Percentiles rank a stretch among this genome's conserved stretches.
These are phyloP conservation scores for Chymomyza amoena DNA, from an alignment of 2,888 invertebrate genomes.

Conservation along the genomic window DNA sequence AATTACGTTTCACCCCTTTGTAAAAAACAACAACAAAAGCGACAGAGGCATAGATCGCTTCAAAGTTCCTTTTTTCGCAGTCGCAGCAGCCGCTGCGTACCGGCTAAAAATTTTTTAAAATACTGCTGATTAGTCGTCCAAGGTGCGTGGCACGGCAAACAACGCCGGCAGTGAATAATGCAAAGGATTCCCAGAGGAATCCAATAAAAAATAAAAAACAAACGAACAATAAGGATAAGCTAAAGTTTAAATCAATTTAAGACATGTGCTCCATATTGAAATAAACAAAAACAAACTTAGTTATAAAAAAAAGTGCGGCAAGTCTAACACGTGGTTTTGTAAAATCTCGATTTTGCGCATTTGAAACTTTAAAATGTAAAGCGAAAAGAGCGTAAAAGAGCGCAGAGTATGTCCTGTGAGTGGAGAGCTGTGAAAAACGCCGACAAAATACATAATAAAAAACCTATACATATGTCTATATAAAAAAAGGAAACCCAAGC, in stretches of 20 bases:
- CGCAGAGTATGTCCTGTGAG: constrained; percentile 7
- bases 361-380: constrained; percentile 68
- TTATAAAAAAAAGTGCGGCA: constrained; percentile 9
- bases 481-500: constrained; percentile 4
- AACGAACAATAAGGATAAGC: neutral
- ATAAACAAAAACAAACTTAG: neutral
- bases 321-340: constrained; percentile 41
- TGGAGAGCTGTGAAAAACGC: constrained; percentile 39
- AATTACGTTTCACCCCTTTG: constrained; percentile 69
- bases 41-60: constrained; percentile 51
- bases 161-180: constrained; percentile 23
- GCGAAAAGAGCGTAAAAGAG: constrained; percentile 34
- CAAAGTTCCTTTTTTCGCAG: constrained; percentile 38
- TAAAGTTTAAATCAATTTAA: neutral
- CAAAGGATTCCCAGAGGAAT: neutral
- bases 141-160: constrained; percentile 62
- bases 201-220: neutral
- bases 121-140: constrained; percentile 55
- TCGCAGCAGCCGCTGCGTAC: constrained; percentile 37
- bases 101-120: constrained; percentile 41
- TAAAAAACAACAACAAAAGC: constrained; percentile 44
- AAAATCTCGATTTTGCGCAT: constrained; percentile 62
- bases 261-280: neutral
- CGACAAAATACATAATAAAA: constrained; percentile 25
- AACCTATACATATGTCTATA: constrained; percentile 23